Base-by-base conservation (phyloP, 2,113 vertebrate species). In the Sturnus vulgaris region DNA sequence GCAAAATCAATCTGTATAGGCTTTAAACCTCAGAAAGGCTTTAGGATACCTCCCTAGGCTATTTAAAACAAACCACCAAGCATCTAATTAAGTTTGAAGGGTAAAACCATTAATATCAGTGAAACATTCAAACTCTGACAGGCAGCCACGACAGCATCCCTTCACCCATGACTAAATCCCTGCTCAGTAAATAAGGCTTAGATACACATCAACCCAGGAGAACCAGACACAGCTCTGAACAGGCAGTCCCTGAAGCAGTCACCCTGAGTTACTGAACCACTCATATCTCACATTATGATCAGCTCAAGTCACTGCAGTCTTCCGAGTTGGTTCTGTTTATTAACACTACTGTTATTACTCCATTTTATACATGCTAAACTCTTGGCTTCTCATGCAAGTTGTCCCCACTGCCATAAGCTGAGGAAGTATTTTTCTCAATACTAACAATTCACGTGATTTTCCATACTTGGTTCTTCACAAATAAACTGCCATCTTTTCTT, bases 101-200 rank as follows among this genome's bases (percentile, higher is more conserved):
- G 14, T 66, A 94, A 70, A 86, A 46, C 2, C 28, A 46, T 25
- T 70, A 84, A 16, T 66, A 66, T 33, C 46, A 75, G n/a, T n/a
- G 28, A 82, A 87, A 69, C 35, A n/a, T 18, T 66, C 30, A 6
- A 55, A 71, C 14, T 68, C 4, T 57, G 60, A 57, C 65, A 76
- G 39, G 80, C 31, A 87, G 31, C 28, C 40, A 73, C 0, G 0
- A 47, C 2, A 1, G 14, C 27, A 14, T 52, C n/a, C 5, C 15
- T 80, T 72, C 46, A 42, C 15, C 31, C 42, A 60, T 11, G 31
- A 69, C 27, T 86, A 92, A 90, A 76, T 56, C 33, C 63, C 21
- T 23, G 18, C 33, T 59, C 56, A 71, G n/a, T 75, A 88, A 88
- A 53, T 30, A 73, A 73, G 13, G 27, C 25, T 63, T 31, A 46